These are phyloP conservation scores for Lingula anatina DNA, from an alignment of 2,888 invertebrate genomes.

Conservation along the genomic window DNA sequence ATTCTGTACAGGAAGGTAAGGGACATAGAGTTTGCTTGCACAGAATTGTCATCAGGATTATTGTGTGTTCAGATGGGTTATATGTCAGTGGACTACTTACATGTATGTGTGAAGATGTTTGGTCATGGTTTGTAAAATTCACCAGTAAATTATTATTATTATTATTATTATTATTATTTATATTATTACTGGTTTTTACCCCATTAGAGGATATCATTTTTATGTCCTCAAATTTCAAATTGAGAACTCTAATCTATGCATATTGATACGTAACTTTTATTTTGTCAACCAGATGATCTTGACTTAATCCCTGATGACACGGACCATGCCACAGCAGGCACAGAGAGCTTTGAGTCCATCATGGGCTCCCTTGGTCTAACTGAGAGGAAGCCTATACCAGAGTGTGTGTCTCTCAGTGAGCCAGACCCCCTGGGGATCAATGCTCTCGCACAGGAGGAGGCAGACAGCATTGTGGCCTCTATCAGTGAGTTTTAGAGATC, in stretches of 20 bases:
- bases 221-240: background rate
- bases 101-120: background rate
- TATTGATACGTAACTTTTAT: background rate
- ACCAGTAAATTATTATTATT: no score
- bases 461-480: conserved; percentile 9
- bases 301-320: conserved; percentile 17
- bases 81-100: background rate
- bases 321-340: conserved; percentile 15
- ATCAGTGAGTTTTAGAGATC: conserved; percentile 14
- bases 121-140: no score
- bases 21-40: no score
- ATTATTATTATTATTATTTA: no score
- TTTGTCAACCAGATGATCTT: conserved; percentile 1
- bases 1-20: no score
- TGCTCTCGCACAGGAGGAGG: conserved; percentile 9
- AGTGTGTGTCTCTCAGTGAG: conserved; percentile 55
- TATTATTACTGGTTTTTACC: no score
- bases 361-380: conserved; percentile 51
- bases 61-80: background rate
- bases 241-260: background rate
- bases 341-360: conserved; percentile 29
- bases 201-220: no score
- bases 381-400: conserved; percentile 52
- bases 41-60: background rate
- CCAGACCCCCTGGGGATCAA: conserved; percentile 58